phyloP scores from a whole-genome alignment of 2,888 invertebrate genomes.

The Piscicola geometra region DNA sequence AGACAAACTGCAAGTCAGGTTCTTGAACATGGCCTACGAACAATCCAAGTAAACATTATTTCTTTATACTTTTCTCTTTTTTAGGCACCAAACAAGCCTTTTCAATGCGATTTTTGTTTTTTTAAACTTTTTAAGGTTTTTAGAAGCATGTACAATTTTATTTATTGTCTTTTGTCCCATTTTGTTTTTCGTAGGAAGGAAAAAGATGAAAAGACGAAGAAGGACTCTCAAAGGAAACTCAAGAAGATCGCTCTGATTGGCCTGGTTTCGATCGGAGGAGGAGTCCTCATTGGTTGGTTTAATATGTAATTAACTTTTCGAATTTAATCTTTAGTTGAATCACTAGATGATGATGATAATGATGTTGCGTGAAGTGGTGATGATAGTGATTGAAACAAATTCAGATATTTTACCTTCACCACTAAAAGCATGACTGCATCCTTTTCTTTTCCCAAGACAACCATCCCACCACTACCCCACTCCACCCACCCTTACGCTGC shows the following conservation, averaged over 20 bases:
- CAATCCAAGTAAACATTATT: background rate
- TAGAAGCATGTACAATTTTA: background rate
- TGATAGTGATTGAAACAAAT: no score
- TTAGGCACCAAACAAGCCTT: background rate
- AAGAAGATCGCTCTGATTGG: constrained; percentile 65
- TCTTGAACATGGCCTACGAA: constrained; percentile 1
- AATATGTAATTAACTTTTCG: no score
- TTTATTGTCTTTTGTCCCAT: no score
- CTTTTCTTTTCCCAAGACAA: no score
- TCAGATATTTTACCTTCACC: no score
- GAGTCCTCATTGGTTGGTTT: constrained; percentile 61
- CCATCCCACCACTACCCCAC: no score
- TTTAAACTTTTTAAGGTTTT: background rate
- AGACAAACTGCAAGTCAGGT: background rate
- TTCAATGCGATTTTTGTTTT: background rate
- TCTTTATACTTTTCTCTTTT: background rate
- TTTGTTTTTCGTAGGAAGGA: constrained; percentile 42
- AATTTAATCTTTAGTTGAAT: no score
- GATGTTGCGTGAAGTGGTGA: no score
- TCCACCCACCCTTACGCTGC: no score
- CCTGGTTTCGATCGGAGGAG: constrained; percentile 65
- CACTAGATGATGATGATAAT: no score
- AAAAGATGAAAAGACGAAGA: constrained; percentile 52
- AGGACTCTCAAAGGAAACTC: constrained; percentile 60
- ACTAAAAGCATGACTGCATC: no score